These are phyloP conservation scores for Synanthedon myopaeformis DNA, from an alignment of 2,888 invertebrate genomes.

Conservation along the genomic window DNA sequence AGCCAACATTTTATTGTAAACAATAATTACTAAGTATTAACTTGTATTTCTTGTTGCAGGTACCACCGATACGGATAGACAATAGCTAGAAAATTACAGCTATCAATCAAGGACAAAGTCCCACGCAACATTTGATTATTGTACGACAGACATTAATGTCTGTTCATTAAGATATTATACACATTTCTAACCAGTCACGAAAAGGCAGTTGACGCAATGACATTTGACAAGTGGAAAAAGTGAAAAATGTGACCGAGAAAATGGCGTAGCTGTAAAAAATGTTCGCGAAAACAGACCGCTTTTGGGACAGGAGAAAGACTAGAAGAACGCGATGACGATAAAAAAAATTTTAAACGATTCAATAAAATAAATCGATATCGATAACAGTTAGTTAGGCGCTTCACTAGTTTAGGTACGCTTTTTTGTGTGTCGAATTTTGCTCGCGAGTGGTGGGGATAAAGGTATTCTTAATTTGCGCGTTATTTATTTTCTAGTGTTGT, in stretches of 20 bases:
- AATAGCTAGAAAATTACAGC: constrained; percentile 30
- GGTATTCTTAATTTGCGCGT: constrained; percentile 39
- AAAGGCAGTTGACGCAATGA: constrained; percentile 14
- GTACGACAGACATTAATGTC: constrained; percentile 23
- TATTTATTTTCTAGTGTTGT: constrained; percentile 9
- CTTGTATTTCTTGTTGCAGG: constrained; percentile 42
- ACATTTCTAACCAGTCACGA: constrained; percentile 14
- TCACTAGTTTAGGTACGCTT: constrained; percentile 42
- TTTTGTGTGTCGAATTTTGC: constrained; percentile 46
- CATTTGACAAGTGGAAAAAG: constrained; percentile 14
- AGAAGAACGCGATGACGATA: constrained; percentile 45
- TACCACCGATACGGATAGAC: constrained; percentile 20
- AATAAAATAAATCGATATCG: constrained; percentile 36
- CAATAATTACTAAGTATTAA: constrained; percentile 1
- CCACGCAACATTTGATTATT: constrained; percentile 26
- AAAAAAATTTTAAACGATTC: constrained; percentile 31
- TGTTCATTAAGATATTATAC: constrained; percentile 9
- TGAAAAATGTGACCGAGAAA: constrained; percentile 18
- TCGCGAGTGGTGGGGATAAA: constrained; percentile 20
- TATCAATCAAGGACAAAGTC: constrained; percentile 10
- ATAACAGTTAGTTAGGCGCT: constrained; percentile 21
- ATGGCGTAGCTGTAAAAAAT: constrained; percentile 18
- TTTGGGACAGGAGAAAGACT: constrained; percentile 57
- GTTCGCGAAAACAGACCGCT: constrained; percentile 49
- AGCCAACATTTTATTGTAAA: neutral